These are phyloP conservation scores for Ophion slaviceki DNA, from an alignment of 2,888 invertebrate genomes.

Conservation along the genomic window DNA sequence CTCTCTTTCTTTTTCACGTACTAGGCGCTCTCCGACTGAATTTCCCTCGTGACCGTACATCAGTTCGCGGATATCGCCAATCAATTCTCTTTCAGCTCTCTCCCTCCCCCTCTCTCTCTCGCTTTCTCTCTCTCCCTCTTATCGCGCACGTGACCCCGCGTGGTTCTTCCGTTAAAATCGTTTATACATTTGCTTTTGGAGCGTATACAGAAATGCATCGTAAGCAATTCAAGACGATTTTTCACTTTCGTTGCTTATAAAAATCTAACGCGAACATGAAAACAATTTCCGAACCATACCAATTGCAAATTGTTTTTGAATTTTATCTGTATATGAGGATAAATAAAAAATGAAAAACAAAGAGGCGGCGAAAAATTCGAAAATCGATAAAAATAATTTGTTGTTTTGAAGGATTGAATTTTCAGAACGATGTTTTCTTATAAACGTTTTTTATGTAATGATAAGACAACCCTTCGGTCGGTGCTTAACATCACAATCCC, in stretches of 20 bases:
- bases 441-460: too few relatives aligned
- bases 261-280: neutral
- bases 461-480: too few relatives aligned
- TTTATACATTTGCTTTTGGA: slow-evolving; percentile 26
- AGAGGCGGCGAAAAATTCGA: too few relatives aligned
- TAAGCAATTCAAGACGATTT: slow-evolving; percentile 4
- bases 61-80: slow-evolving; percentile 63
- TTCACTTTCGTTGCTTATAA: neutral
- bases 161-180: slow-evolving; percentile 16
- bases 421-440: too few relatives aligned
- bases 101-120: neutral
- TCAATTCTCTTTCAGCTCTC: slow-evolving; percentile 65
- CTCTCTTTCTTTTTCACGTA: slow-evolving; percentile 5
- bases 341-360: too few relatives aligned
- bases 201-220: slow-evolving; percentile 12
- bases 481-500: too few relatives aligned
- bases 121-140: slow-evolving; percentile 19
- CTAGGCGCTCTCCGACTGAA: slow-evolving; percentile 54
- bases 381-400: too few relatives aligned
- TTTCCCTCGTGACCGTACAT: slow-evolving; percentile 70
- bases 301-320: too few relatives aligned
- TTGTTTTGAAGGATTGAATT: too few relatives aligned
- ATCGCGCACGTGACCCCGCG: neutral
- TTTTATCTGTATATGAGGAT: too few relatives aligned
- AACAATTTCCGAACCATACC: neutral